Evolutionary conservation across 2,797 vertebrate genomes (phyloP), one percentile per base, ranked within the genome.

Genomic region (Ptychadena robeensis): DNA sequence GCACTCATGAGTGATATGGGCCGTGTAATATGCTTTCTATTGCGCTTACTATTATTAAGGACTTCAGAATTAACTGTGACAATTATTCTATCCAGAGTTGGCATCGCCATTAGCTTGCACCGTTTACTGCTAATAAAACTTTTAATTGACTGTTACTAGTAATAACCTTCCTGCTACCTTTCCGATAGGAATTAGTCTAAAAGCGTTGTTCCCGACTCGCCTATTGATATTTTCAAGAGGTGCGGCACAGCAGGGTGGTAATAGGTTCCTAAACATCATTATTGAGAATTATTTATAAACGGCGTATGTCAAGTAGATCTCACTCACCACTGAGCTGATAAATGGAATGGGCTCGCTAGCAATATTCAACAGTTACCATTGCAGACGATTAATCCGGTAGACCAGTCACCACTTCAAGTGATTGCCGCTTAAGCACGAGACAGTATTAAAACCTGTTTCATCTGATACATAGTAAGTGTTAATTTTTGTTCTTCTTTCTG

Each of bases 1-100:
- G 94, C 94, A 93, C 90, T 94, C 93, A 89, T 92, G 93, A 93
- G 91, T 91, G 93, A 94, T 94, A 94, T 94, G 93, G 93, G 90
- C 91, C 92, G 90, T 94, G 93, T 94, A 94, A 94, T 94, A 93
- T 91, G 92, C 92, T 93, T 93, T 93, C 92, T 92, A 91, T 89
- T 94, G 93, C 93, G 92, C 93, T 94, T 93, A 92, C 91, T 93
- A 93, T 93, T 94, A 94, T 94, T 94, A 94, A 94, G 92, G 93
- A 93, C 93, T 94, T 94, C 92, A 94, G 89, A 94, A 94, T 94
- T 94, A 93, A 94, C 93, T 94, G 93, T 94, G 94, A 93, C 93
- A 94, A 94, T 93, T 92, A 91, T 94, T 93, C 93, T 93, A 92
- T 93, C 89, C 92, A 89, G 91, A 38, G 79, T 90, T 90, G 92